Percentiles rank a stretch among this genome's conserved stretches.
phyloP scores from a whole-genome alignment of 2,888 invertebrate species.

The Alcis repandata region DNA sequence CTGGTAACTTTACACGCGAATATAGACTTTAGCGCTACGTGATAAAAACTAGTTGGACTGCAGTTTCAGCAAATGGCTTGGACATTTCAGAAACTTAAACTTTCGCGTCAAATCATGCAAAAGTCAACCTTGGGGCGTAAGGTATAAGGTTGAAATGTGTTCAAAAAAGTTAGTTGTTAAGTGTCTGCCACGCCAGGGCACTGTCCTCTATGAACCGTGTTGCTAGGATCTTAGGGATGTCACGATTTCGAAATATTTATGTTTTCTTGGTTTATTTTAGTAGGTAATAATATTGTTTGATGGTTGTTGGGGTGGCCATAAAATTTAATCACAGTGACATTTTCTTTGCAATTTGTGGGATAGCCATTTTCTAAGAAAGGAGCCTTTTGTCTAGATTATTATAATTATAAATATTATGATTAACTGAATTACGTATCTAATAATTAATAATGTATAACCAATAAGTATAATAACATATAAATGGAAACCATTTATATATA shows the following conservation, averaged over 20 bases:
- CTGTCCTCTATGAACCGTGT: slow-evolving; percentile 77
- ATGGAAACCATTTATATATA: no score
- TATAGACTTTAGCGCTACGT: neutral
- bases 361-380: neutral
- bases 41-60: slow-evolving; percentile 43
- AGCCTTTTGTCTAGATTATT: neutral
- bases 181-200: slow-evolving; percentile 69
- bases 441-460: no score
- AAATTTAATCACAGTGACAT: slow-evolving; percentile 1
- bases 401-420: no score
- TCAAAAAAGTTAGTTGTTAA: slow-evolving; percentile 47
- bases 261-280: slow-evolving; percentile 55
- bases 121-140: slow-evolving; percentile 38
- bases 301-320: slow-evolving; percentile 24
- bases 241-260: slow-evolving; percentile 69
- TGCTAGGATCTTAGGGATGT: slow-evolving; percentile 79
- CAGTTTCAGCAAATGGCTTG: slow-evolving; percentile 51
- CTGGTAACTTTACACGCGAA: neutral
- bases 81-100: slow-evolving; percentile 50
- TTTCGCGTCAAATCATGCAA: slow-evolving; percentile 37
- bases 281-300: slow-evolving; percentile 42
- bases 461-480: no score
- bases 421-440: no score
- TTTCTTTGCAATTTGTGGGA: neutral
- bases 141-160: slow-evolving; percentile 46